Evolutionary conservation across 2,797 vertebrate genomes (phyloP).

Genomic region (Lagorchestes hirsutus): DNA sequence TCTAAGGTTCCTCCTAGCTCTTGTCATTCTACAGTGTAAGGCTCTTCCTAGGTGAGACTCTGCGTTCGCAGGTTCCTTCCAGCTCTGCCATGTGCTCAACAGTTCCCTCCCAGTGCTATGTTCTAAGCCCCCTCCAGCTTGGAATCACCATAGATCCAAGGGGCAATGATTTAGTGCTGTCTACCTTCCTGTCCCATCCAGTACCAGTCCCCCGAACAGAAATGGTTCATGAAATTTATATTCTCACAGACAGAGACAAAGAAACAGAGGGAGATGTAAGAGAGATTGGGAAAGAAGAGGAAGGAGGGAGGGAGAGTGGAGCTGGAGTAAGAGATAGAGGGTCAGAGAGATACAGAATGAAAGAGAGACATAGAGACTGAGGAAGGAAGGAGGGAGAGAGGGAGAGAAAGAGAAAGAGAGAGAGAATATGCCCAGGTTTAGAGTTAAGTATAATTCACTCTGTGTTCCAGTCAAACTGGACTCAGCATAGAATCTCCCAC

Average conservation of each 20-base stretch:
- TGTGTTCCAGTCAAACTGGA: neutral
- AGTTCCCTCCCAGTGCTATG: no score
- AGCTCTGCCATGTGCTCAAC: neutral
- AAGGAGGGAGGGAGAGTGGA: neutral
- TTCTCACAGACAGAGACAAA: neutral
- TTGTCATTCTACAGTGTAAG: neutral
- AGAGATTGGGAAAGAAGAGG: neutral
- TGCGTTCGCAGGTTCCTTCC: neutral
- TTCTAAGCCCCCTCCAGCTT: neutral
- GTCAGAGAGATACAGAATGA: neutral
- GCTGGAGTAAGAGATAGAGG: neutral
- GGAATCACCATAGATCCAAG: neutral
- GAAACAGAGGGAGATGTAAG: neutral
- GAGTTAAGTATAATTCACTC: neutral
- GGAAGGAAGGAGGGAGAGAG: neutral
- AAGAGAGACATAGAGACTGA: neutral
- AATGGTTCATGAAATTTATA: neutral
- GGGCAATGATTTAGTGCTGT: neutral
- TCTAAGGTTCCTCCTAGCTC: neutral
- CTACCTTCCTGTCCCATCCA: neutral
- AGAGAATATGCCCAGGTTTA: neutral
- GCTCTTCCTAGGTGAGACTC: neutral
- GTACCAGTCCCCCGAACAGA: neutral
- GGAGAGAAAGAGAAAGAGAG: no score
- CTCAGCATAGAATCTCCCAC: neutral